Base-by-base conservation (phyloP, 1,140 invertebrate species). In the Platorchestia sp. region DNA sequence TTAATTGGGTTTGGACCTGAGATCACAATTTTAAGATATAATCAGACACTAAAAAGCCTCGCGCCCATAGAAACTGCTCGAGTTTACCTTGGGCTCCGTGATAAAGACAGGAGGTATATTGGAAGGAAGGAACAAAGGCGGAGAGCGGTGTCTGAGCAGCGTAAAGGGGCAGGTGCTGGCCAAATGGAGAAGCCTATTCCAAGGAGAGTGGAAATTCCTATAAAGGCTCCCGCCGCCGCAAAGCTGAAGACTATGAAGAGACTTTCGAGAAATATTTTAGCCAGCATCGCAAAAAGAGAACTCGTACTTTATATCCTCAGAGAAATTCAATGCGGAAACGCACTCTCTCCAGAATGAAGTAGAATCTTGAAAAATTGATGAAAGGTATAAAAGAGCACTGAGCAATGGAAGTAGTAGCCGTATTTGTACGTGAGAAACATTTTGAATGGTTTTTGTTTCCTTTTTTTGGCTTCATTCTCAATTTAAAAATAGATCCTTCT, bases 261-360 rank as follows among this genome's bases (percentile, higher is more conserved):
- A 89, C 87, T 89, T 89, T 89, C 87, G 41, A 42, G 43, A 93
- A 93, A 93, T 93, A 93, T 93, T 93, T 93, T 44, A 93, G 91
- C 43, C 43, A 93, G 43, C 91, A n/a, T 44, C 45, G 40, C 43
- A 40, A 44, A 93, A 93, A 47, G 45, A 22, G 91, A 45, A 93
- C 41, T 93, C 45, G 36, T 90, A 10, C 44, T 45, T 90, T 43
- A 42, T 90, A 43, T 90, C 44, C 87, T 45, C 19, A 90, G 87
- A 42, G 87, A 90, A 90, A 90, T 90, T 90, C 44, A 43, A 90
- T 90, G 87, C 44, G 10, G 14, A 44, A 90, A 90, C 44, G 87
- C 87, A 90, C 87, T 90, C 44, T 45, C 7, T 90, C 87, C 19
- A 44, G 41, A 36, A 75, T 75, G 59, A 27, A 75, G 59, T 14